Evolutionary conservation across 2,113 vertebrate species (phyloP).

Genomic region (Nothobranchius kuhntae): DNA sequence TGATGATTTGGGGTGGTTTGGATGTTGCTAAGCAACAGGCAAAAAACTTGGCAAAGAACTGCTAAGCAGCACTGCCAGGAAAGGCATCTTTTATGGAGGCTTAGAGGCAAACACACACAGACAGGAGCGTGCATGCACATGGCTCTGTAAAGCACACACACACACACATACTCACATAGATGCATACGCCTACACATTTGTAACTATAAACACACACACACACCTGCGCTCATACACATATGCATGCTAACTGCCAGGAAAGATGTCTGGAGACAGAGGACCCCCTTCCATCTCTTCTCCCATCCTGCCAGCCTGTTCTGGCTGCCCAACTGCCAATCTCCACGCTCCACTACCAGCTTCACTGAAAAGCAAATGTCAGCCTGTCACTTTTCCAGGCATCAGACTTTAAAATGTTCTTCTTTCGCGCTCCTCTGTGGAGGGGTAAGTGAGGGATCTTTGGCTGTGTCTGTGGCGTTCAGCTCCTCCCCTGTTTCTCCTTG

Average conservation of each 20-base stretch:
- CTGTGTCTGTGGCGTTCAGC: slow-evolving; percentile 39
- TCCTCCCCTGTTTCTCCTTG: slow-evolving; percentile 27
- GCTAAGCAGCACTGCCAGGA: slow-evolving; percentile 76
- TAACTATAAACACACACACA: neutral
- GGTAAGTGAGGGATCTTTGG: slow-evolving; percentile 29
- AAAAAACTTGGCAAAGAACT: slow-evolving; percentile 77
- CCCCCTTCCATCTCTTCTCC: slow-evolving; percentile 69
- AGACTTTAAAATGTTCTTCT: slow-evolving; percentile 66
- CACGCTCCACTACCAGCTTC: slow-evolving; percentile 64
- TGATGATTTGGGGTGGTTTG: slow-evolving; percentile 77
- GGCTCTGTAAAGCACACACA: neutral
- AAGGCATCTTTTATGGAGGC: slow-evolving; percentile 76
- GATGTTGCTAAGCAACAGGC: slow-evolving; percentile 83
- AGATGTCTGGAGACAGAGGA: slow-evolving; percentile 71
- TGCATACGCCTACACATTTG: slow-evolving; percentile 51
- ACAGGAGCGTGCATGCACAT: slow-evolving; percentile 28
- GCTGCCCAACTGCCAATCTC: slow-evolving; percentile 72
- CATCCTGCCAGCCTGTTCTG: slow-evolving; percentile 70
- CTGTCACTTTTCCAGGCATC: slow-evolving; percentile 71
- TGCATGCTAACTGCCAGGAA: slow-evolving; percentile 57
- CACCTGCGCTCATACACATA: slow-evolving; percentile 23
- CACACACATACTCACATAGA: slow-evolving; percentile 28
- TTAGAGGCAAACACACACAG: slow-evolving; percentile 55
- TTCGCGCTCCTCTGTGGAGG: slow-evolving; percentile 36
- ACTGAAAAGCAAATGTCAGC: slow-evolving; percentile 76